Percentiles rank a stretch among this genome's conserved stretches.
Conservation (phyloP, 2,888 invertebrate genomes). For the Oscheius onirici region DNA sequence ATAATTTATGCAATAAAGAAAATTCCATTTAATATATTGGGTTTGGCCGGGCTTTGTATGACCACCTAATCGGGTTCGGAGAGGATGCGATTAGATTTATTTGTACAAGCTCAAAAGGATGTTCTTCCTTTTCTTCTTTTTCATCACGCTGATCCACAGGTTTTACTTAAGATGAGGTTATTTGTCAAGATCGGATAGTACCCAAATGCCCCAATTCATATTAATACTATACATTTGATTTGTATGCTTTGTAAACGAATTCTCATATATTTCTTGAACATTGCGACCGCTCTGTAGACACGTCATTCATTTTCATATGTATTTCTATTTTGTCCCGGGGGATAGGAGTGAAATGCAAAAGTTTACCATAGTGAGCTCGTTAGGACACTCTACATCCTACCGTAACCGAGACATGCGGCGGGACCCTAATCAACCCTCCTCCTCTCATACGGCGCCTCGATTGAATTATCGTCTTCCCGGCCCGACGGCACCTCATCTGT, state of each 20-base stretch:
- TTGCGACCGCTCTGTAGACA: neutral
- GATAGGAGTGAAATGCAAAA: constrained; percentile 3
- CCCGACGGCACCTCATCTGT: constrained; percentile 31
- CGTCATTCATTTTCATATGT: neutral
- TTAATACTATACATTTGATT: too few relatives aligned
- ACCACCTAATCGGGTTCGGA: constrained; percentile 31
- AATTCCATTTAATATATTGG: constrained; percentile 37
- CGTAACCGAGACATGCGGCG: constrained; percentile 24
- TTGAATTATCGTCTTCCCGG: constrained; percentile 31
- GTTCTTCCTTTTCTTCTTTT: neutral
- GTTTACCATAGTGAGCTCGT: constrained; percentile 29
- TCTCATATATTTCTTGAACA: too few relatives aligned
- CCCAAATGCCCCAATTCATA: too few relatives aligned
- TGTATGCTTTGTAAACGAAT: too few relatives aligned
- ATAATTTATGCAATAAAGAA: constrained; percentile 38
- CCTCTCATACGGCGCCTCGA: constrained; percentile 27
- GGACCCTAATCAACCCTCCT: constrained; percentile 32
- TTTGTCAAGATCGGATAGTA: too few relatives aligned
- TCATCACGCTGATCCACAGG: too few relatives aligned
- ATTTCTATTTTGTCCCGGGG: neutral
- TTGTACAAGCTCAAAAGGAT: constrained; percentile 4
- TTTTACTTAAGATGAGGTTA: too few relatives aligned
- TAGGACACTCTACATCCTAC: constrained; percentile 27
- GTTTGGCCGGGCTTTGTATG: constrained; percentile 36
- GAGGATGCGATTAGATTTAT: constrained; percentile 31